Evolutionary conservation across 2,888 invertebrate genomes (phyloP), one percentile per base, ranked within the genome.

Genomic region (Amphiduros pacificus): DNA sequence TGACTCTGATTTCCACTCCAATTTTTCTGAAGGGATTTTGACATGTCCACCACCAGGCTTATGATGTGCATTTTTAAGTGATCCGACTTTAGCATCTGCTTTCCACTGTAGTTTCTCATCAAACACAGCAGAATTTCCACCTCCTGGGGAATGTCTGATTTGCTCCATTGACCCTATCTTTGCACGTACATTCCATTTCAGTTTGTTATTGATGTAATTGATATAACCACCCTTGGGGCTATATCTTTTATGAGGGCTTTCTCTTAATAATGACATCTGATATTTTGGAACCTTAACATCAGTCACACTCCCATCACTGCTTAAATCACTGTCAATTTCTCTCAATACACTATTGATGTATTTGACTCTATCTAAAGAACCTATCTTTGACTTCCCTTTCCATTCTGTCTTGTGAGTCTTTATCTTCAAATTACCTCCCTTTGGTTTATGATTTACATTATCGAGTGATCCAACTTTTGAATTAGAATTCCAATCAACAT

Each of bases 141-240:
- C 93, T 74, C 90, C 90, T 1, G 95, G 92, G 64, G 86, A 85
- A 75, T 96, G 94, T 67, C 88, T 88, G 3, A 76, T 73, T 63
- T 96, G 93, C 78, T 94, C 95, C 82, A 93, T 91, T 55, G 94
- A 93, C 57, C 93, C 92, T 78, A 96, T 91, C 83, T 91, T 91
- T 2, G 94, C 90, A 60, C 90, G 88, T 0, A 91, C 91, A 71
- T 90, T 90, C 83, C 83, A 83, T 1, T 74, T 71, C 27, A 79
- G 62, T 44, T 69, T 73, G 29, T 65, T 63, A 60, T 53, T n/a
- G n/a, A n/a, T n/a, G n/a, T n/a, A n/a, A n/a, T n/a, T n/a, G n/a
- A n/a, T n/a, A n/a, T n/a, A n/a, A n/a, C n/a, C n/a, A n/a, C n/a
- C n/a, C n/a, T n/a, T n/a, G n/a, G n/a, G n/a, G n/a, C n/a, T n/a